Evolutionary conservation across 1,140 invertebrate genomes (phyloP).

Genomic region (Lepidurus apus): DNA sequence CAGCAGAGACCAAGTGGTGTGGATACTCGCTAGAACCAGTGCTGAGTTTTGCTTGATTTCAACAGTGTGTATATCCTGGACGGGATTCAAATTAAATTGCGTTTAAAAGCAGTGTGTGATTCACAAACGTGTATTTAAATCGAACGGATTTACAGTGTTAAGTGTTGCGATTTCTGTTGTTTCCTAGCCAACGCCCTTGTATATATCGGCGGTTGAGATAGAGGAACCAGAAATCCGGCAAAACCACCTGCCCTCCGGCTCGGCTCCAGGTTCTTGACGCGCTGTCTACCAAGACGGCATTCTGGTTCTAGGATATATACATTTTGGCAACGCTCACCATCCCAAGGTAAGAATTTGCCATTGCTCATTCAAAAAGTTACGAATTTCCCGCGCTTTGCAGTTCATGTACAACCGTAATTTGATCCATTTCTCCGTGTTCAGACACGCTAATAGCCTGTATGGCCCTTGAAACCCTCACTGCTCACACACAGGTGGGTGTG

Average conservation of each 20-base stretch:
- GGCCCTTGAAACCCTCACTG: not conserved
- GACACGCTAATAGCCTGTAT: too few species aligned
- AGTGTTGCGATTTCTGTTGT: not conserved
- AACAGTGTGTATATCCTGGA: not conserved
- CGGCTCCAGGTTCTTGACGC: not conserved
- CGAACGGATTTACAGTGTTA: not conserved
- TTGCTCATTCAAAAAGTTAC: too few species aligned
- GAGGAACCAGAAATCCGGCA: not conserved
- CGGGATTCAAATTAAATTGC: not conserved
- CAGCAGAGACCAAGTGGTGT: not conserved
- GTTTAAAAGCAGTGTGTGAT: not conserved
- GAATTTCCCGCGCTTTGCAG: too few species aligned
- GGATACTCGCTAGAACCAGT: not conserved
- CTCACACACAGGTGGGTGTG: constrained; percentile 17
- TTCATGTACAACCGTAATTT: too few species aligned
- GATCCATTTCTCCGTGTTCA: too few species aligned
- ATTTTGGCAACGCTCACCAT: not conserved
- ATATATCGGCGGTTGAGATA: not conserved
- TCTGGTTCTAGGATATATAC: not conserved
- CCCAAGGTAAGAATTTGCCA: not conserved
- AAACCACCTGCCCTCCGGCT: constrained; percentile 16
- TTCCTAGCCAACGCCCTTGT: not conserved
- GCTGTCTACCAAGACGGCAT: too few species aligned
- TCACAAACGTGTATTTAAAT: too few species aligned
- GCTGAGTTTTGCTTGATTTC: not conserved